Base-by-base conservation (phyloP, 2,113 vertebrate species). In the Oceanites oceanicus region DNA sequence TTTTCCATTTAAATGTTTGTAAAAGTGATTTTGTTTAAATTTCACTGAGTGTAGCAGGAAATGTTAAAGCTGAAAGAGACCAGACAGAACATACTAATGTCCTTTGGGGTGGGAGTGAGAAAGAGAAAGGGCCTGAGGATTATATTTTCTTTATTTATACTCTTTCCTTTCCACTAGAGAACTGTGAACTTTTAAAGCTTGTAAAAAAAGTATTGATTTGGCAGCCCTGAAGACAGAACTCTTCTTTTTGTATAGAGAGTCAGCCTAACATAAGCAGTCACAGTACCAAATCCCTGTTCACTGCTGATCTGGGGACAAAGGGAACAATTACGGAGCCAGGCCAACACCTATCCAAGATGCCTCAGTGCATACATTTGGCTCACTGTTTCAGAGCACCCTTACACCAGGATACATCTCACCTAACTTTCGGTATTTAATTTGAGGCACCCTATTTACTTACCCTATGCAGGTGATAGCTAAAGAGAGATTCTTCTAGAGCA, bases 1-100 rank as follows among this genome's bases (percentile, higher is more conserved):
- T 91, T 96, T 89, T 94, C 90, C 74, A 92, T 94, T 97, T 95
- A 94, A 87, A 81, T 90, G 81, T 96, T 95, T 93, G 92, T 73
- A 93, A 91, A 95, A 96, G 71, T 95, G 96, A 96, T 94, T 94
- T 96, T 96, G 92, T 97, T 97, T 96, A 92, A 97, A 89, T 89
- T 96, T 96, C 91, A 94, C 53, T 95, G 97, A 96, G 95, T 95
- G 86, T 75, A 94, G 84, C 80, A 85, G 94, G 94, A 97, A 96
- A 94, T 45, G 42, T 96, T 91, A 97, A 95, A 92, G 91, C 91
- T 92, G 95, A 95, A 94, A 88, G 92, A 76, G 82, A 90, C 66
- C 81, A 96, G 89, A 90, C 70, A 94, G 89, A 94, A 72, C 62
- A 58, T n/a, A 88, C 53, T 87, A 56, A 91, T 32, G 74, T 68